phyloP scores from a whole-genome alignment of 1,140 invertebrate genomes.

The Saccostrea cuccullata region DNA sequence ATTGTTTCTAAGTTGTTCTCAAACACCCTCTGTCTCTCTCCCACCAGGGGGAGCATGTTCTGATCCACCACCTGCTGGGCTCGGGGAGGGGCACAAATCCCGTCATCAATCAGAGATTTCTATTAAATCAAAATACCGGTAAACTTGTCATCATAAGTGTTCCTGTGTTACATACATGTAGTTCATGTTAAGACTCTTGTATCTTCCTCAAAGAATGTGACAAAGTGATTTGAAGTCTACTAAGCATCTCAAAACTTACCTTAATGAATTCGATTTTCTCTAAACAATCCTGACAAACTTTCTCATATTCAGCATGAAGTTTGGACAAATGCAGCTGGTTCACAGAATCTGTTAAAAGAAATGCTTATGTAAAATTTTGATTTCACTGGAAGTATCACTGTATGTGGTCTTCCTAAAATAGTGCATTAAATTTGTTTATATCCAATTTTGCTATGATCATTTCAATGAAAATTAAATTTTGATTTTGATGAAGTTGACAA shows the following conservation, averaged over 20 bases:
- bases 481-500: background rate
- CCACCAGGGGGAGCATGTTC: slow-evolving; percentile 75
- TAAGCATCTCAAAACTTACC: slow-evolving; percentile 55
- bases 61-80: slow-evolving; percentile 71
- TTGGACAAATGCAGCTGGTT: slow-evolving; percentile 73
- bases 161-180: too few relatives aligned
- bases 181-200: too few relatives aligned
- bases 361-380: background rate
- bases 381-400: background rate
- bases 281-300: slow-evolving; percentile 72
- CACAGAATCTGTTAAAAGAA: slow-evolving; percentile 65
- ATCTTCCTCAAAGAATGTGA: too few relatives aligned
- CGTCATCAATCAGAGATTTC: slow-evolving; percentile 68
- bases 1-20: slow-evolving; percentile 75
- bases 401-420: background rate
- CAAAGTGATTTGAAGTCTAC: too few relatives aligned
- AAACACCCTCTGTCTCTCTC: slow-evolving; percentile 73
- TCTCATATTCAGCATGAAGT: slow-evolving; percentile 74
- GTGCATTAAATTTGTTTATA: background rate
- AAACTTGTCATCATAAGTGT: too few relatives aligned
- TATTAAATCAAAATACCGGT: slow-evolving; percentile 55
- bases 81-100: slow-evolving; percentile 65
- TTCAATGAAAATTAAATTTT: background rate
- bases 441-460: background rate
- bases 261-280: slow-evolving; percentile 73